Evolutionary conservation across 2,113 vertebrate species (phyloP).

Genomic region (Callipepla californica): DNA sequence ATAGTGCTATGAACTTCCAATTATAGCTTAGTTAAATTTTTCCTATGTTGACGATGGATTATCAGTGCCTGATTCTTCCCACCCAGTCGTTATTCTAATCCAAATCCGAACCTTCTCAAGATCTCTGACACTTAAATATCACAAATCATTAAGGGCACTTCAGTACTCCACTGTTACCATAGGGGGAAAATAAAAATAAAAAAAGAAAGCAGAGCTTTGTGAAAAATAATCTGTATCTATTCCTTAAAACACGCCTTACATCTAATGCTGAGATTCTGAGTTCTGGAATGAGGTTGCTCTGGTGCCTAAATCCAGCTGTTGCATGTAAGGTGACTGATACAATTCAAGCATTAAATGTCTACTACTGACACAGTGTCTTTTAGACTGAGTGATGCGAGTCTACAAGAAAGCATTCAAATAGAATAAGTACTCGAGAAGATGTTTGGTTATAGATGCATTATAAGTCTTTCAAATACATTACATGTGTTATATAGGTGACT

Average conservation of each 20-base stretch:
- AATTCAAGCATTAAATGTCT: not conserved
- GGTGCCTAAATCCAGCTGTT: not conserved
- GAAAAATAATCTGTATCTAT: not conserved
- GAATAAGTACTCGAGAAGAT: not conserved
- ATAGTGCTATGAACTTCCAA: not conserved
- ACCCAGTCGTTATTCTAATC: not conserved
- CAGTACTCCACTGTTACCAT: not conserved
- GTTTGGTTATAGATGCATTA: not conserved
- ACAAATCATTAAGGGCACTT: not conserved
- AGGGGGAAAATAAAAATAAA: not conserved
- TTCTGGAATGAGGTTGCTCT: not conserved
- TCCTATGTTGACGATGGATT: not conserved
- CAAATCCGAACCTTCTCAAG: not conserved
- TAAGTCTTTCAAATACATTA: not conserved
- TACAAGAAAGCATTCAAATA: not conserved
- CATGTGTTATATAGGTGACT: not conserved
- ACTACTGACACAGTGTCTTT: not conserved
- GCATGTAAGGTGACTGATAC: fast-evolving
- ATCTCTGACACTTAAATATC: not conserved
- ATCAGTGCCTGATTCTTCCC: not conserved
- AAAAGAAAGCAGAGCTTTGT: not conserved
- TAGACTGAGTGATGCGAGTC: fast-evolving
- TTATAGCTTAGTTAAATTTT: not conserved
- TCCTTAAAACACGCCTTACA: not conserved
- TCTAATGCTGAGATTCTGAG: not conserved